Conservation (phyloP, 2,113 vertebrate species). For the Numenius arquata region DNA sequence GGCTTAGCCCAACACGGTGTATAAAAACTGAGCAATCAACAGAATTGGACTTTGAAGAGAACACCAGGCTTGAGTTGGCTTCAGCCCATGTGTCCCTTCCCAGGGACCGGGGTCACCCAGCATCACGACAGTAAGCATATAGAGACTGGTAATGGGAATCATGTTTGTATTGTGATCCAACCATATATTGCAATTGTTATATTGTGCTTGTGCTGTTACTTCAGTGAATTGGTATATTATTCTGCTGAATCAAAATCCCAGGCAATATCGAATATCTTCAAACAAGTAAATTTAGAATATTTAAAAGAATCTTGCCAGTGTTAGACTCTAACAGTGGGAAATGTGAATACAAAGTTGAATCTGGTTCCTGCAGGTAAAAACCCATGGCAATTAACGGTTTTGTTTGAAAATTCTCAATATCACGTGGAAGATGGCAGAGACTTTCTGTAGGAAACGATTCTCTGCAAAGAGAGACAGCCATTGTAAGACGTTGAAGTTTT, state of each 20-base stretch:
- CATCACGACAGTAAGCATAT: not conserved
- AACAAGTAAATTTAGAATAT: not conserved
- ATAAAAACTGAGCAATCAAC: not conserved
- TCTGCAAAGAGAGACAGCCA: not conserved
- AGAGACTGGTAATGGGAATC: not conserved
- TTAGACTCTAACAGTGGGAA: not conserved
- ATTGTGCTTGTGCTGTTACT: not conserved
- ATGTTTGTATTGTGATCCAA: not conserved
- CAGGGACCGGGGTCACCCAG: not conserved
- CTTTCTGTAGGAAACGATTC: not conserved
- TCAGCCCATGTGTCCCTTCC: not conserved
- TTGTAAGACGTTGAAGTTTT: not conserved
- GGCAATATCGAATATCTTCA: not conserved
- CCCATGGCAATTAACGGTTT: not conserved
- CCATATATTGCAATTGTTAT: not conserved
- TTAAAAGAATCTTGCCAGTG: not conserved
- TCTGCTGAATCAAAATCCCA: not conserved
- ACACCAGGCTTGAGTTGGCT: not conserved
- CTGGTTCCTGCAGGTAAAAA: not conserved
- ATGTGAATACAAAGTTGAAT: not conserved
- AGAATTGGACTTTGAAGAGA: not conserved
- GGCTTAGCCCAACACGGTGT: rapidly evolving
- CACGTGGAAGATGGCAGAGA: not conserved
- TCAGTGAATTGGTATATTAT: not conserved
- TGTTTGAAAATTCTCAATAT: not conserved